phyloP scores from a whole-genome alignment of 2,113 vertebrate species.

The Actenoides lindsayi region DNA sequence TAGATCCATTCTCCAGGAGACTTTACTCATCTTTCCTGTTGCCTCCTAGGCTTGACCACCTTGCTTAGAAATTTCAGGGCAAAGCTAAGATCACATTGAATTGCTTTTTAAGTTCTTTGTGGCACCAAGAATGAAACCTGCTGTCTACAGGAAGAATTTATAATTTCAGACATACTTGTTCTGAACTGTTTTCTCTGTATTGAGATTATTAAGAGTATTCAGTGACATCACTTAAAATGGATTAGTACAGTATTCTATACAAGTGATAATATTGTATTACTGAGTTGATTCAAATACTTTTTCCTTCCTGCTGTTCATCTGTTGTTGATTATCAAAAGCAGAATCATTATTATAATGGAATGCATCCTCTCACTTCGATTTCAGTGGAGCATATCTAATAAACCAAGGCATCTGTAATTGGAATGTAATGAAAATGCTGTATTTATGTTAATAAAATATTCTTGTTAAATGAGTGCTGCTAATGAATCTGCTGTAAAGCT shows the following conservation, averaged over 20 bases:
- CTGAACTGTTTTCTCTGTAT: not conserved
- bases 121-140: not conserved
- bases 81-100: not conserved
- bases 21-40: not conserved
- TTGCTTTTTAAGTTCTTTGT: not conserved
- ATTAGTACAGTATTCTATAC: not conserved
- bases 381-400: not conserved
- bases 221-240: not conserved
- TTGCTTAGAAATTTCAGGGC: not conserved
- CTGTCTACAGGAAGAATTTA: not conserved
- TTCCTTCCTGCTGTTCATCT: not conserved
- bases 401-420: not conserved
- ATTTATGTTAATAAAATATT: not conserved
- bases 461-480: not conserved
- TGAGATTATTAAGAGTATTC: not conserved
- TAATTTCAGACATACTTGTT: not conserved
- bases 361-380: not conserved
- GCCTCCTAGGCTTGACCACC: not conserved
- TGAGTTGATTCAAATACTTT: not conserved
- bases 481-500: not conserved
- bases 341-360: not conserved
- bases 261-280: not conserved
- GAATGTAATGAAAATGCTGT: not conserved
- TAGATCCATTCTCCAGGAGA: not conserved
- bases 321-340: not conserved